Conservation (phyloP, 2,888 invertebrate species). For the Helleia helle region DNA sequence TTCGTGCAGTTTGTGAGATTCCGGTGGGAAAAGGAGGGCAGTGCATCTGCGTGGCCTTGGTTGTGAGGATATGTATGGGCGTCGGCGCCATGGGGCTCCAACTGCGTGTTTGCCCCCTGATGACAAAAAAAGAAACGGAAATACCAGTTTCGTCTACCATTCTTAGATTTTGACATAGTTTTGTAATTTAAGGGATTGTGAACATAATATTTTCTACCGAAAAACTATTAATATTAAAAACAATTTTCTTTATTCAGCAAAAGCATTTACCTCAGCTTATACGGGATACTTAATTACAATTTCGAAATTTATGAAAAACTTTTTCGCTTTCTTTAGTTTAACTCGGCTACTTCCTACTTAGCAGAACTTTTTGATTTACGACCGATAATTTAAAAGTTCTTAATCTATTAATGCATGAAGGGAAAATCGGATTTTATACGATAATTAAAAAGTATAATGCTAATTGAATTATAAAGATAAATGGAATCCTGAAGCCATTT, state of each 20-base stretch:
- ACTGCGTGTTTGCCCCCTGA: too few relatives aligned
- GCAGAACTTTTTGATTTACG: conserved; percentile 16
- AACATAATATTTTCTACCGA: not conserved
- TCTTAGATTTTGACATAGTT: too few relatives aligned
- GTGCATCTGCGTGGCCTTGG: too few relatives aligned
- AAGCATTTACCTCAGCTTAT: conserved; percentile 18
- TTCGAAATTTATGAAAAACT: conserved; percentile 22
- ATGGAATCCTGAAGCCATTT: not conserved
- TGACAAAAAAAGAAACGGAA: too few relatives aligned
- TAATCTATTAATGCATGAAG: conserved; percentile 15
- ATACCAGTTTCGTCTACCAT: too few relatives aligned
- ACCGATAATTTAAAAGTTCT: conserved; percentile 17
- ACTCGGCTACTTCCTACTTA: conserved; percentile 19
- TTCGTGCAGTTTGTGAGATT: too few relatives aligned
- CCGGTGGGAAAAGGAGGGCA: too few relatives aligned
- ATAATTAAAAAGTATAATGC: not conserved
- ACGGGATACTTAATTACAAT: conserved; percentile 22
- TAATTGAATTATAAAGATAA: conserved; percentile 4
- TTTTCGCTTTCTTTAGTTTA: conserved; percentile 19
- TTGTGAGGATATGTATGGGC: too few relatives aligned
- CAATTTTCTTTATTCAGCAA: too few relatives aligned
- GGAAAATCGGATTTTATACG: conserved; percentile 5
- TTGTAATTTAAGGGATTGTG: too few relatives aligned
- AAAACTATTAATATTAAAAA: too few relatives aligned
- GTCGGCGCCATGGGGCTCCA: too few relatives aligned